phyloP scores from a whole-genome alignment of 2,888 invertebrate species.

The Ganaspis brasiliensis region DNA sequence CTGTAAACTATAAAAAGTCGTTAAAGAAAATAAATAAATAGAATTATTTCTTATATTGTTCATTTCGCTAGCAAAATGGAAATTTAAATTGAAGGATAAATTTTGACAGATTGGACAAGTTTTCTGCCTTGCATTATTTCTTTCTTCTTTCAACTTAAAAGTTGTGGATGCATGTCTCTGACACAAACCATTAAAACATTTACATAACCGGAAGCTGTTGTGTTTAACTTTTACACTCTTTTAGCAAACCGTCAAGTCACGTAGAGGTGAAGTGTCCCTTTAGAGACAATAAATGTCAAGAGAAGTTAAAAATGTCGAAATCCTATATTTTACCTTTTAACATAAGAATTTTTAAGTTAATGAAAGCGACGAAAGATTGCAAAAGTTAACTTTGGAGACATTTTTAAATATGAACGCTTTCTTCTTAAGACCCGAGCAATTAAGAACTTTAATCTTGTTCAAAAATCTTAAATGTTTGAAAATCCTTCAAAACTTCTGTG shows the following conservation, averaged over 20 bases:
- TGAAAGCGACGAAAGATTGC: not conserved
- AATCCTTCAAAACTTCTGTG: not conserved
- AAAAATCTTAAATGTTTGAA: not conserved
- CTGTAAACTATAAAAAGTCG: too few relatives aligned
- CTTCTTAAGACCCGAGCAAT: not conserved
- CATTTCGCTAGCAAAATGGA: too few relatives aligned
- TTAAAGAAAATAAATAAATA: too few relatives aligned
- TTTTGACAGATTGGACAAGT: too few relatives aligned
- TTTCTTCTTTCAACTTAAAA: not conserved
- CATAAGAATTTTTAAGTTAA: not conserved
- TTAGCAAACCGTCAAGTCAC: not conserved
- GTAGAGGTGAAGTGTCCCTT: not conserved
- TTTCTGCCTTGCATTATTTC: too few relatives aligned
- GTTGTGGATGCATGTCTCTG: not conserved
- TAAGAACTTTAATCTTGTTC: not conserved
- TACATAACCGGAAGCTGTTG: constrained; percentile 21
- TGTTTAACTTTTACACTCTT: constrained; percentile 24
- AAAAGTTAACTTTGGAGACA: not conserved
- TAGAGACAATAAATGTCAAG: not conserved
- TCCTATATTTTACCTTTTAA: not conserved
- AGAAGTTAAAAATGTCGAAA: not conserved
- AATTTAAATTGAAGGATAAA: too few relatives aligned
- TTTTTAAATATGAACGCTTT: not conserved
- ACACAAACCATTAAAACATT: constrained; percentile 22
- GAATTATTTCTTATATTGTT: too few relatives aligned